Percentiles rank a stretch among this genome's conserved stretches.
These are phyloP conservation scores for Popillia japonica DNA, from an alignment of 1,140 invertebrate genomes.

Conservation along the genomic window DNA sequence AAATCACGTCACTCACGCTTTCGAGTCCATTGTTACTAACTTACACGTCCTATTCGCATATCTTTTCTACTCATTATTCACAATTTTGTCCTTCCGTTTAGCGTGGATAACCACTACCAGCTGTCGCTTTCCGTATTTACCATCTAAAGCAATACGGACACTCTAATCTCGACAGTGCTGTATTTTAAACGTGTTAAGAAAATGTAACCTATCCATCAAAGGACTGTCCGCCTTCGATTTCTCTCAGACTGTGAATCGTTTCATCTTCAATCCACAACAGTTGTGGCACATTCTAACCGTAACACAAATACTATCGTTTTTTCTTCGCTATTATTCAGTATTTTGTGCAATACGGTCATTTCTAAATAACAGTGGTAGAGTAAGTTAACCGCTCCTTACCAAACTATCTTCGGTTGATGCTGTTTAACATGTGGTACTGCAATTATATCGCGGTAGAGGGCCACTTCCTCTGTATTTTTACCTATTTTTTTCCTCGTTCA, in stretches of 20 bases:
- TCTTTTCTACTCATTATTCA: conserved; percentile 48
- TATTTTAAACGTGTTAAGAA: conserved; percentile 42
- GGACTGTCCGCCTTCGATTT: conserved; percentile 46
- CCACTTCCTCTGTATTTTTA: conserved; percentile 43
- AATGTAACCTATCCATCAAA: conserved; percentile 47
- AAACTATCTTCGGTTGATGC: background rate
- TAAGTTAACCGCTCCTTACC: conserved; percentile 26
- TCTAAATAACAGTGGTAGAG: conserved; percentile 34
- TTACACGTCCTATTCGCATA: conserved; percentile 41
- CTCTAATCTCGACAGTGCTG: conserved; percentile 14
- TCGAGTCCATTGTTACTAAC: conserved; percentile 45
- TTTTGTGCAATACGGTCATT: conserved; percentile 41
- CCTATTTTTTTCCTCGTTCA: conserved; percentile 4
- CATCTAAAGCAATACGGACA: background rate
- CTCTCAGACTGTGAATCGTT: conserved; percentile 41
- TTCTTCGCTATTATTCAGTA: conserved; percentile 48
- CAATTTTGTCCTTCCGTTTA: conserved; percentile 52
- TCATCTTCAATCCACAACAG: background rate
- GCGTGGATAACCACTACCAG: conserved; percentile 41
- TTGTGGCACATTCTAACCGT: conserved; percentile 43
- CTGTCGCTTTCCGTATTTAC: conserved; percentile 26
- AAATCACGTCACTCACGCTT: conserved; percentile 41
- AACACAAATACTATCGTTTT: conserved; percentile 43
- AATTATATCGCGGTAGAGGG: conserved; percentile 42
- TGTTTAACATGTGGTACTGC: conserved; percentile 45